Percentiles rank a stretch among this genome's conserved stretches.
These are phyloP conservation scores for Onychostruthus taczanowskii DNA, from an alignment of 2,113 vertebrate genomes.

Conservation along the genomic window DNA sequence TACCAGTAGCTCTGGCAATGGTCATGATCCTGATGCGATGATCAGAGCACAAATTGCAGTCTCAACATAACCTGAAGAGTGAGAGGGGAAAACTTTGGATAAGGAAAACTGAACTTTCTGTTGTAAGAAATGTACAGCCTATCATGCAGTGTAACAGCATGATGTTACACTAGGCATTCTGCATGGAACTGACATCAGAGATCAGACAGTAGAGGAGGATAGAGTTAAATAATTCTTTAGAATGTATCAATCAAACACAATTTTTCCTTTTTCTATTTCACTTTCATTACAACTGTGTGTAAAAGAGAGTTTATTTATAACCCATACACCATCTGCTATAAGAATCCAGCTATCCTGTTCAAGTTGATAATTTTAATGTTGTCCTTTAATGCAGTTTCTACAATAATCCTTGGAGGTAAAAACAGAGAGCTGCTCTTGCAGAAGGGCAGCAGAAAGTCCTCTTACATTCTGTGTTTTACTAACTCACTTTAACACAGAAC, in stretches of 20 bases:
- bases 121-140: background rate
- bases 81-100: background rate
- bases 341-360: background rate
- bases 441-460: background rate
- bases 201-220: background rate
- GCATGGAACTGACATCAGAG: background rate
- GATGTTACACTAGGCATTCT: background rate
- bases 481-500: background rate
- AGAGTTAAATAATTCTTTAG: background rate
- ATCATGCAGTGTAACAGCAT: fast-evolving
- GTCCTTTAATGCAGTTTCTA: background rate
- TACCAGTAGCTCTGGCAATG: background rate
- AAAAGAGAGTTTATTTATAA: background rate
- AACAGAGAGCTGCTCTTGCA: background rate
- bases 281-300: background rate
- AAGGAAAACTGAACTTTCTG: background rate
- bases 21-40: background rate
- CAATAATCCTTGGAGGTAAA: background rate
- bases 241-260: background rate
- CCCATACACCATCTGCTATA: background rate
- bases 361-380: background rate
- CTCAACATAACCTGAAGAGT: background rate
- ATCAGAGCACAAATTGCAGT: background rate
- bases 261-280: background rate
- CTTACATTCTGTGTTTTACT: fast-evolving